A percentile compares a stretch with the other conserved stretches of the same genome.
phyloP scores from a whole-genome alignment of 2,797 vertebrate species.

The Tarsius wallacei region DNA sequence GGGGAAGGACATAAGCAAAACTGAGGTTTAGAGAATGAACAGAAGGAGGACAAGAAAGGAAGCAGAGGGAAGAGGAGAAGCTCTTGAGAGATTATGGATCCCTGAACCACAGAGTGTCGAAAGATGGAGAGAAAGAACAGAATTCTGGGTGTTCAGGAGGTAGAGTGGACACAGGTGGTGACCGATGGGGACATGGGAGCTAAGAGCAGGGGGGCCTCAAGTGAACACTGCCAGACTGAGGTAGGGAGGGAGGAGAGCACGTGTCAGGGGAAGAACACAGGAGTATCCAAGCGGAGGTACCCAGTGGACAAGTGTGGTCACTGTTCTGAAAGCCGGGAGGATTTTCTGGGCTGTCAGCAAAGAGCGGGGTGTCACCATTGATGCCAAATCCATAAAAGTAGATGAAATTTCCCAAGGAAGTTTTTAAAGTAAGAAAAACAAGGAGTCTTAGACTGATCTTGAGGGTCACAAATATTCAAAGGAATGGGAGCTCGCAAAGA shows the following conservation, averaged over 20 bases:
- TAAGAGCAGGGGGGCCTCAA: not conserved
- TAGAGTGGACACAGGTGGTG: not conserved
- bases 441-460: not conserved
- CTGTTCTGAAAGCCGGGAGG: not conserved
- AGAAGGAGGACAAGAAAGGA: not conserved
- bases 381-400: not conserved
- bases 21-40: not conserved
- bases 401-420: not conserved
- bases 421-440: not conserved
- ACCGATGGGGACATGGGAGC: not conserved
- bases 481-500: not conserved
- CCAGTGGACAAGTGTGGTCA: rapidly evolving
- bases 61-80: not conserved
- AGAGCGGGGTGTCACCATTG: no score
- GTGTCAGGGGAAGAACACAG: rapidly evolving
- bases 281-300: not conserved
- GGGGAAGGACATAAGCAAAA: not conserved
- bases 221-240: rapidly evolving
- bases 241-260: no score
- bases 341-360: not conserved
- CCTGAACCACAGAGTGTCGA: not conserved
- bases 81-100: not conserved
- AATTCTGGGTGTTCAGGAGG: not conserved
- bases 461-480: not conserved
- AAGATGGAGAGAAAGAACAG: not conserved